Base-by-base conservation (phyloP, 2,888 invertebrate species). In the Torymus tubicola region DNA sequence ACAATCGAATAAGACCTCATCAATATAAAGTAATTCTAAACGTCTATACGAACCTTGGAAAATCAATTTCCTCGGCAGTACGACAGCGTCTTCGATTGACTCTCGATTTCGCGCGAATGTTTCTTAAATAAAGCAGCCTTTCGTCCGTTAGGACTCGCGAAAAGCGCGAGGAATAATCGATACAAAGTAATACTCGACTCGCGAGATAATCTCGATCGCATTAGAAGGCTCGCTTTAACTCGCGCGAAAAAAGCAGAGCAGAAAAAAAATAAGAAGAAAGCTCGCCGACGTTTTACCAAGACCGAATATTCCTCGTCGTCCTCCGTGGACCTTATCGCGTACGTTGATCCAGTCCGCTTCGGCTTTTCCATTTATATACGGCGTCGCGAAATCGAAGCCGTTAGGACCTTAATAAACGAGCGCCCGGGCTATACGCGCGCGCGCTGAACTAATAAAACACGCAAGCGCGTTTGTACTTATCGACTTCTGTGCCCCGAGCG, bases 371-470 rank as follows among this genome's bases (percentile, higher is more conserved):
- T 74, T 70, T 75, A 75, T 80, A 80, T 57, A 53, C 53, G 68
- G 69, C 55, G 50, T 67, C 76, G 76, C 80, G 80, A 80, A 76
- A 67, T 80, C 80, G 67, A 58, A 71, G 76, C 76, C 72, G 67
- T 76, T 76, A 76, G 76, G 52, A 63, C 63, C 80, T 80, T 76
- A 80, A 80, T 80, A 80, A 80, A 80, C 76, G 80, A 76, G 72
- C 61, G 24, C 2, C 24, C 11, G 31, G 24, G 53, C 58, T n/a
- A n/a, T n/a, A n/a, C n/a, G n/a, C n/a, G n/a, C n/a, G n/a, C 64
- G 24, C 31, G 14, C 24, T 53, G 24, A 2, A 71, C 60, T 76
- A 80, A 80, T 80, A 80, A 80, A 80, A 75, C 70, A 75, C 52
- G n/a, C 58, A 60, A 63, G 57, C 63, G 31, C 70, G 61, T 53